Evolutionary conservation across 2,113 vertebrate species (phyloP).

Genomic region (Tetrax tetrax): DNA sequence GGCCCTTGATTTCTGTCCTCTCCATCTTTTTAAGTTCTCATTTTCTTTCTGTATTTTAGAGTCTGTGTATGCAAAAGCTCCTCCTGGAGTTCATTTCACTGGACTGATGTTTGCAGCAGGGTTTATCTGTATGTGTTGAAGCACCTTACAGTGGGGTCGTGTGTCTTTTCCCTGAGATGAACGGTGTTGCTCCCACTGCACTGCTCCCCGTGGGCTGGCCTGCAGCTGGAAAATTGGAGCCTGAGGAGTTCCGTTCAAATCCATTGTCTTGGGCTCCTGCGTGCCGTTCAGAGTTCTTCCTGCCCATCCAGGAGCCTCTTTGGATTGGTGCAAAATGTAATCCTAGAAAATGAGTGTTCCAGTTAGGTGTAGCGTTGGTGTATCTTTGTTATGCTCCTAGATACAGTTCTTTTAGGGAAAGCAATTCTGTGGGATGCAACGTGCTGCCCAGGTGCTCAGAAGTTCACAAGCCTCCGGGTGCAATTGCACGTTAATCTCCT

Average conservation of each 20-base stretch:
- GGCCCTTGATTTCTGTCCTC: background rate
- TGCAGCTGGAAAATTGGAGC: background rate
- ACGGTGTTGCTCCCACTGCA: background rate
- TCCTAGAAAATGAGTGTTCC: background rate
- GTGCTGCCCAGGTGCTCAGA: background rate
- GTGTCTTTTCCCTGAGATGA: background rate
- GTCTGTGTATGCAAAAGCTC: background rate
- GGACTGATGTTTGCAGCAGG: background rate
- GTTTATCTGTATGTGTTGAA: background rate
- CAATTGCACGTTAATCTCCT: background rate
- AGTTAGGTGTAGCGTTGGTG: no score
- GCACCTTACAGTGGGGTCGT: background rate
- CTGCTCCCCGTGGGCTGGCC: background rate
- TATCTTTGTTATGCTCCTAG: background rate
- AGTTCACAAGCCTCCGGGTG: background rate
- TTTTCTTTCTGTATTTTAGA: background rate
- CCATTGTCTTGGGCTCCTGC: background rate
- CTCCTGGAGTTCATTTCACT: background rate
- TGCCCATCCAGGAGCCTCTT: background rate
- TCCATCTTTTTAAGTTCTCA: background rate
- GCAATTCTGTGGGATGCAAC: background rate
- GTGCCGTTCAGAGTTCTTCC: background rate
- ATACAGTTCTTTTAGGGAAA: background rate
- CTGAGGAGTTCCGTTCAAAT: background rate
- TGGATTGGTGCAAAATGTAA: background rate